Percentiles rank a stretch among this genome's conserved stretches.
Conservation (phyloP, 2,888 invertebrate genomes). For the Microctonus aethiopoides region DNA sequence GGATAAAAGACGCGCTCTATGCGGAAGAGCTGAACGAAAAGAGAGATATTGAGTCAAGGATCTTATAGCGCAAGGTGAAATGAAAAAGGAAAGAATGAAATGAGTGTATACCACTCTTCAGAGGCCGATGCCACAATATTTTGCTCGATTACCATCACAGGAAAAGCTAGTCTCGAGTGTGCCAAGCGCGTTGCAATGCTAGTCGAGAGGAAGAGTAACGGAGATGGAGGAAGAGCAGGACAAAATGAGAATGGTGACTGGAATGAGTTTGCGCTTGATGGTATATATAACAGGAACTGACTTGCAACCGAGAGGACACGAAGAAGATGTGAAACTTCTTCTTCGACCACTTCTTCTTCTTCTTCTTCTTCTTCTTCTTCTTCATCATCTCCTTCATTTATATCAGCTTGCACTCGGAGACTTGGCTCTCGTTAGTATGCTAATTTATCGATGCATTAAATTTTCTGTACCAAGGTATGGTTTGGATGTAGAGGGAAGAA, state of each 20-base stretch:
- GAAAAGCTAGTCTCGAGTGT: slow-evolving; percentile 50
- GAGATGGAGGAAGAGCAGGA: slow-evolving; percentile 27
- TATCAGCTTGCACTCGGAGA: slow-evolving; percentile 12
- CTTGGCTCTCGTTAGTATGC: slow-evolving; percentile 60
- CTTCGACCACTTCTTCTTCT: slow-evolving; percentile 30
- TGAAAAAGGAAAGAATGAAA: not conserved
- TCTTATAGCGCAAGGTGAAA: slow-evolving; percentile 42
- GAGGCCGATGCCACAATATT: slow-evolving; percentile 63
- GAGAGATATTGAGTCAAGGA: slow-evolving; percentile 56
- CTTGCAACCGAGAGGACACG: not conserved
- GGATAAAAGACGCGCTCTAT: slow-evolving; percentile 31
- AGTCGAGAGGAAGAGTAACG: slow-evolving; percentile 21
- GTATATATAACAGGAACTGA: slow-evolving; percentile 1
- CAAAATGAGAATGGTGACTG: not conserved
- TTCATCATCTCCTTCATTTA: slow-evolving; percentile 12
- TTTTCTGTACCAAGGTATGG: slow-evolving; percentile 41
- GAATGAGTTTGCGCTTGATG: slow-evolving; percentile 25
- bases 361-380: slow-evolving; percentile 14
- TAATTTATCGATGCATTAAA: slow-evolving; percentile 64
- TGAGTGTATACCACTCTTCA: slow-evolving; percentile 44
- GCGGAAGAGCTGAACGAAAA: slow-evolving; percentile 41
- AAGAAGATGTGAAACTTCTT: slow-evolving; percentile 8
- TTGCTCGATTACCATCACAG: slow-evolving; percentile 63
- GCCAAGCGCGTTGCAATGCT: slow-evolving; percentile 24
- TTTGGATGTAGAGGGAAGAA: slow-evolving; percentile 34